These are phyloP conservation scores for Lamellibrachia columna DNA, from an alignment of 2,888 invertebrate species.

Conservation along the genomic window DNA sequence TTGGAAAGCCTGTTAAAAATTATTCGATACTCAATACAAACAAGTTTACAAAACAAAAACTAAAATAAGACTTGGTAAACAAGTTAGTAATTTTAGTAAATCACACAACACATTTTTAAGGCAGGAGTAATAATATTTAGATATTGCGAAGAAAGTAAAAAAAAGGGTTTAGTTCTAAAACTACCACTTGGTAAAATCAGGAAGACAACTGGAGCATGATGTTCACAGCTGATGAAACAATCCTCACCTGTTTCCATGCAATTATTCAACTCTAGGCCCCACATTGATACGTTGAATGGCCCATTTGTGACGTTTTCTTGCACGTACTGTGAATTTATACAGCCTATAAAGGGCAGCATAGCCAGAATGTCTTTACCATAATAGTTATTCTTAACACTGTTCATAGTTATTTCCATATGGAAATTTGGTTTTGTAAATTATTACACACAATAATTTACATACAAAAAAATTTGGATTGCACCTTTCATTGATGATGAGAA, in stretches of 20 bases:
- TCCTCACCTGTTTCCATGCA: slow-evolving; percentile 11
- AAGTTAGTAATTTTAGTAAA: neutral
- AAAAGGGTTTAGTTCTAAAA: neutral
- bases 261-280: neutral
- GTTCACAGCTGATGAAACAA: slow-evolving; percentile 10
- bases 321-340: slow-evolving; percentile 16
- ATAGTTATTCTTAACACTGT: neutral
- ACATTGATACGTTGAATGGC: slow-evolving; percentile 12
- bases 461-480: neutral
- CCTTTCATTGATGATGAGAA: neutral
- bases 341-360: slow-evolving; percentile 16
- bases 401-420: neutral
- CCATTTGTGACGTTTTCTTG: slow-evolving; percentile 7
- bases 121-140: neutral
- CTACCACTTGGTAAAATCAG: neutral
- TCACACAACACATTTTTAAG: neutral
- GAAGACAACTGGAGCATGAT: neutral
- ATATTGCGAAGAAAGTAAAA: neutral
- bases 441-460: neutral
- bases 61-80: neutral
- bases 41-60: neutral
- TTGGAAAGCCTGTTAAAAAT: neutral
- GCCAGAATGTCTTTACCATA: neutral
- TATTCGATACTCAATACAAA: neutral
- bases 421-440: neutral